Base-by-base conservation (phyloP, 1,140 invertebrate genomes). In the Ips typographus region DNA sequence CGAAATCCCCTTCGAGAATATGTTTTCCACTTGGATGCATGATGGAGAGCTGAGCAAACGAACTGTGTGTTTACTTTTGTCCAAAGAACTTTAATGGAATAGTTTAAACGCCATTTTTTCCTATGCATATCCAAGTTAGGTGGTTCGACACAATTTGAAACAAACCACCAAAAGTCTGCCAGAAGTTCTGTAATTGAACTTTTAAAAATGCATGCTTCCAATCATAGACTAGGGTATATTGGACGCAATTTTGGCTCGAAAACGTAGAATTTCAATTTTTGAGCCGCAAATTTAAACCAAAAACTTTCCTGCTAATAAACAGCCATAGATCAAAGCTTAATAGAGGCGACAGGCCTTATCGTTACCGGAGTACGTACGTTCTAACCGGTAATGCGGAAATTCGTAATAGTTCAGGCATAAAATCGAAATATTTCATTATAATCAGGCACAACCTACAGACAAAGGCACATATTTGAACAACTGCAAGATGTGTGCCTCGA, bases 41-140 rank as follows among this genome's bases (percentile, higher is more conserved):
- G 63, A 51, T 70, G 43, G 53, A 70, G 68, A 70, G 68, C 52
- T 58, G 52, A 64, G 56, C 68, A 70, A 70, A 70, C 68, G 43
- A 44, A 52, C 60, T 68, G 36, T 37, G 37, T 68, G 68, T 70
- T 70, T 70, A 62, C 68, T 40, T 58, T 64, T 65, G 59, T 62
- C 53, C 55, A 41, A 42, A 64, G 64, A 70, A 70, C 57, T 51
- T 70, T 44, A 70, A 70, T 64, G 64, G 68, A 63, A 51, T 61
- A 70, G 38, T 59, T 68, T 53, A 68, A 59, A 22, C 22, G 22
- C 22, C 0, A 22, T 22, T 22, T 22, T 22, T 22, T 22, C 0
- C 22, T 22, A 22, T 22, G 22, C 22, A 22, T 22, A 22, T 22
- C 22, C 22, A 22, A 22, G 22, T 22, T 0, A 22, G 22, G 22